A percentile compares a stretch with the other conserved stretches of the same genome.
phyloP scores from a whole-genome alignment of 1,140 invertebrate species.

The Dendroctonus ponderosae region DNA sequence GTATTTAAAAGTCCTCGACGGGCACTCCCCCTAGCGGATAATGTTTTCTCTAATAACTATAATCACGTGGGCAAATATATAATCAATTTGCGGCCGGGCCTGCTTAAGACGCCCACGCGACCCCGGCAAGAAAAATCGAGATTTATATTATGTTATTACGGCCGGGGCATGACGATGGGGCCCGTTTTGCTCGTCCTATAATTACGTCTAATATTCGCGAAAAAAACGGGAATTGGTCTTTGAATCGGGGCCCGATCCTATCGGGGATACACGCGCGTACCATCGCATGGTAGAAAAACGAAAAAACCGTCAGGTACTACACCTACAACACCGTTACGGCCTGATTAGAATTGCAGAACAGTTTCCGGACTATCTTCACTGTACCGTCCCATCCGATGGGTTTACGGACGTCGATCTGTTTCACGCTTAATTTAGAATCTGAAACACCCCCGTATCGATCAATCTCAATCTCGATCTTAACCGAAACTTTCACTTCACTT shows the following conservation, averaged over 20 bases:
- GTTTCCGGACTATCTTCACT: constrained; percentile 24
- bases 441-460: not conserved
- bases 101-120: constrained; percentile 43
- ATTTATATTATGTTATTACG: constrained; percentile 22
- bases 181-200: not conserved
- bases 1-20: constrained; percentile 39
- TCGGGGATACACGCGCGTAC: too few relatives aligned
- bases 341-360: constrained; percentile 22
- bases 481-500: too few relatives aligned
- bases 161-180: constrained; percentile 7
- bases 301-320: constrained; percentile 14
- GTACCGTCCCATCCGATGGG: constrained; percentile 6
- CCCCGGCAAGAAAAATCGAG: constrained; percentile 11
- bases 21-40: constrained; percentile 47
- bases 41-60: constrained; percentile 51
- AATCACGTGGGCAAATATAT: constrained; percentile 50
- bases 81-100: constrained; percentile 48
- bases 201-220: not conserved
- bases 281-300: too few relatives aligned
- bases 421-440: constrained; percentile 21
- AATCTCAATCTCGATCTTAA: too few relatives aligned
- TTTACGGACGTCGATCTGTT: constrained; percentile 7
- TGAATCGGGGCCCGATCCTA: too few relatives aligned
- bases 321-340: constrained; percentile 20
- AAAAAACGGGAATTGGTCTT: too few relatives aligned